Conservation (phyloP, 2,113 vertebrate species). For the Corythornis madagascariensis region DNA sequence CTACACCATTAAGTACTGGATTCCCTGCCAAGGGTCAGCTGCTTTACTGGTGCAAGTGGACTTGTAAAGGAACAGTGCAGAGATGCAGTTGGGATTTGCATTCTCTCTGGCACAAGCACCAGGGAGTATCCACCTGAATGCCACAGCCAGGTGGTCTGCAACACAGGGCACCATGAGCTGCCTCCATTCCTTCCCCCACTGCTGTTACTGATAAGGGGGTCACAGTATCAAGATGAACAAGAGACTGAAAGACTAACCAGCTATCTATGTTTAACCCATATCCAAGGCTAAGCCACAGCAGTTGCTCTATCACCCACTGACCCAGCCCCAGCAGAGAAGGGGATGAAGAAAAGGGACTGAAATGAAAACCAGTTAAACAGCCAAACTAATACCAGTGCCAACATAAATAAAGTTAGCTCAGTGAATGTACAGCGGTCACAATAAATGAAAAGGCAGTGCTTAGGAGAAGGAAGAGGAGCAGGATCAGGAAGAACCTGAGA, state of each 20-base stretch:
- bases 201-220: not conserved
- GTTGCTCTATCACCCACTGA: not conserved
- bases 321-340: not conserved
- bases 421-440: not conserved
- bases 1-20: not conserved
- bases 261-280: not conserved
- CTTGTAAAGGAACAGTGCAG: too few relatives aligned
- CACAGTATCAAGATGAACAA: not conserved
- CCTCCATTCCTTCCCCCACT: too few relatives aligned
- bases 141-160: fast-evolving
- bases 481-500: not conserved
- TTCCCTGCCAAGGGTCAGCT: not conserved
- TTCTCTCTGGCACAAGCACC: not conserved
- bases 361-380: not conserved
- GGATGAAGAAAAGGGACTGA: not conserved
- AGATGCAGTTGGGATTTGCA: not conserved
- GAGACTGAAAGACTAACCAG: not conserved
- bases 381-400: not conserved
- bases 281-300: not conserved
- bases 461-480: not conserved
- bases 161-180: not conserved
- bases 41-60: not conserved
- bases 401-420: not conserved
- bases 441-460: not conserved
- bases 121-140: fast-evolving